phyloP scores from a whole-genome alignment of 2,113 vertebrate species.

The Aspidoscelis tigris region DNA sequence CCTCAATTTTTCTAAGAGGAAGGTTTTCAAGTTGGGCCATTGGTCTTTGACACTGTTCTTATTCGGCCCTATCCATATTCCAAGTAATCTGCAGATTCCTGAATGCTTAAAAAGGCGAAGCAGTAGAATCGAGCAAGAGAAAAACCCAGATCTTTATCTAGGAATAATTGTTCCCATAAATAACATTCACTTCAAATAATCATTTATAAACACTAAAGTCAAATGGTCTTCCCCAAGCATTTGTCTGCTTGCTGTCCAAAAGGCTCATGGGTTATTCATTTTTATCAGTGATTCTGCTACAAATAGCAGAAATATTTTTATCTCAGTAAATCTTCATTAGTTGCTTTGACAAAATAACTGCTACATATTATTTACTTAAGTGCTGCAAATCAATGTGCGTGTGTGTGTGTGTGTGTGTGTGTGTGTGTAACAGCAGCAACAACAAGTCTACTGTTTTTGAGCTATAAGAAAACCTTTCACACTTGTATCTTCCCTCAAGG shows the following conservation, averaged over 20 bases:
- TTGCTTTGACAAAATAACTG: conserved; percentile 4
- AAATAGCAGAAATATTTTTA: conserved; percentile 21
- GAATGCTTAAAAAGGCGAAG: not conserved
- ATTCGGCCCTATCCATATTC: not conserved
- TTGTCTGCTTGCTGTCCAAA: conserved; percentile 25
- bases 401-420: not conserved
- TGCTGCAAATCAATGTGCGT: not conserved
- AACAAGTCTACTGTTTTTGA: conserved; percentile 6
- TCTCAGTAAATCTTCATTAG: conserved; percentile 18
- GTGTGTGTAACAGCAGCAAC: too few species aligned
- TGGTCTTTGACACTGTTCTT: too few species aligned
- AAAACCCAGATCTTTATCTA: not conserved
- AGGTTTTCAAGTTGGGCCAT: not conserved
- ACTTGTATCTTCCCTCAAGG: conserved; percentile 7
- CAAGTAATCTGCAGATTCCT: not conserved
- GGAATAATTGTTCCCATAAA: not conserved
- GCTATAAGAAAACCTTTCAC: not conserved
- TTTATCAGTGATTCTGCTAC: conserved; percentile 13
- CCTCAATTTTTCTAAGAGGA: too few species aligned
- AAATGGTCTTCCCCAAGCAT: not conserved
- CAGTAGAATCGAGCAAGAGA: not conserved
- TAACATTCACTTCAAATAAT: conserved; percentile 3
- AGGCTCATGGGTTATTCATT: not conserved
- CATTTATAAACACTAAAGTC: conserved; percentile 2
- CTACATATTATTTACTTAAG: not conserved